Conservation (phyloP, 2,888 invertebrate genomes). For the Andrena flavipes region DNA sequence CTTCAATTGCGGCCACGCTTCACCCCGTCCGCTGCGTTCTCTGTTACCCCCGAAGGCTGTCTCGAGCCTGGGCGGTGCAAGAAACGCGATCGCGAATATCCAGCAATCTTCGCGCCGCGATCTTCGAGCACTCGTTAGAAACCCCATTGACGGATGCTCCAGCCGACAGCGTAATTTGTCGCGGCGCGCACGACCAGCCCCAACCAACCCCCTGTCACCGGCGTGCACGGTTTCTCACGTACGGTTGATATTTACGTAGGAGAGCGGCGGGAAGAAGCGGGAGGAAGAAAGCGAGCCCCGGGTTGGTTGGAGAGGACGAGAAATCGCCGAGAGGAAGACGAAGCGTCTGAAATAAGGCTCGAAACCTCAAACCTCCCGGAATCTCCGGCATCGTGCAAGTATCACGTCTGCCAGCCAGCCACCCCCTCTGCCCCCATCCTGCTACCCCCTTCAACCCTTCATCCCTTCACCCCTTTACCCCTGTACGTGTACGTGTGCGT, state of each 20-base stretch:
- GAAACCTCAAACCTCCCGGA: slow-evolving; percentile 72
- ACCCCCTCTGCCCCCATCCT: slow-evolving; percentile 6
- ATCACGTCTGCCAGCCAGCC: slow-evolving; percentile 67
- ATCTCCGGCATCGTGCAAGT: slow-evolving; percentile 69
- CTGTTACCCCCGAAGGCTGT: too few species aligned
- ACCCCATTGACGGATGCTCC: slow-evolving; percentile 34
- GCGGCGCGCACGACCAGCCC: neutral
- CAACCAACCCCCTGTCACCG: neutral
- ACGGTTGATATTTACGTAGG: slow-evolving; percentile 46
- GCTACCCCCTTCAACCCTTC: slow-evolving; percentile 6
- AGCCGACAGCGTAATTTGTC: slow-evolving; percentile 47
- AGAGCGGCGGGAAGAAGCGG: slow-evolving; percentile 21
- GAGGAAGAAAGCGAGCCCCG: slow-evolving; percentile 27
- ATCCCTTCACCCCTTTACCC: slow-evolving; percentile 22
- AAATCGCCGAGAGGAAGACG: slow-evolving; percentile 64
- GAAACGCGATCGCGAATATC: slow-evolving; percentile 16
- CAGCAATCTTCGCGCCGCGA: slow-evolving; percentile 24
- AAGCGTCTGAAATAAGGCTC: slow-evolving; percentile 68
- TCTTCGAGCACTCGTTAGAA: slow-evolving; percentile 40
- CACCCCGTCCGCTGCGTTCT: too few species aligned
- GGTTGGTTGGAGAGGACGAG: slow-evolving; percentile 26
- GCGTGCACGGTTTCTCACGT: slow-evolving; percentile 29
- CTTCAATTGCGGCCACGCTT: neutral
- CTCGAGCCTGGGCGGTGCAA: too few species aligned
- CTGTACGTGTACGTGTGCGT: slow-evolving; percentile 3